Conservation (phyloP, 2,888 invertebrate species). For the Therioaphis trifolii region DNA sequence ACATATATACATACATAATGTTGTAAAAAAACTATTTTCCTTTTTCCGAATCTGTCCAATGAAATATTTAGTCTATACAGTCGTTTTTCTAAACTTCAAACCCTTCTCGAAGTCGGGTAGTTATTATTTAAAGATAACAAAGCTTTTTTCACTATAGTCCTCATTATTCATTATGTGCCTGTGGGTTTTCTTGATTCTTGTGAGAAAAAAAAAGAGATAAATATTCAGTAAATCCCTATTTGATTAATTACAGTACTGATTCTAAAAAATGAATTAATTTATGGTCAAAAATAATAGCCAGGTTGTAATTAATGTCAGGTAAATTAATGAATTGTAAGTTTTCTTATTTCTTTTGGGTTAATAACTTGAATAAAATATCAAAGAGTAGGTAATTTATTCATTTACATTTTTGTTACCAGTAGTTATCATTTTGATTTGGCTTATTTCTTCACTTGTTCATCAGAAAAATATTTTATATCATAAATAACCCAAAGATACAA, state of each 20-base stretch:
- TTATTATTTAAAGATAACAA: slow-evolving; percentile 39
- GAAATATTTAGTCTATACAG: slow-evolving; percentile 49
- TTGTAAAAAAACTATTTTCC: slow-evolving; percentile 46
- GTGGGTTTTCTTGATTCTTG: background rate
- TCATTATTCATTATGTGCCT: slow-evolving; percentile 48
- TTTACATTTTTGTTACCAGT: background rate
- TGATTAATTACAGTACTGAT: slow-evolving; percentile 30
- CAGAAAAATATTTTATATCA: slow-evolving; percentile 19
- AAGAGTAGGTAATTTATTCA: background rate
- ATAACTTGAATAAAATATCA: background rate
- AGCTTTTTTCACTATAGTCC: slow-evolving; percentile 15
- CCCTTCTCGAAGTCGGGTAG: background rate
- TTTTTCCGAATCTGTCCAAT: slow-evolving; percentile 19
- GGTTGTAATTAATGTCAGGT: no score
- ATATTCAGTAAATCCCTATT: slow-evolving; percentile 36
- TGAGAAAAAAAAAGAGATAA: slow-evolving; percentile 27
- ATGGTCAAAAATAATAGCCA: background rate
- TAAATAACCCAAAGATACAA: slow-evolving; percentile 38
- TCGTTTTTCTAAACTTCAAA: slow-evolving; percentile 44
- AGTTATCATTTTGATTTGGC: background rate
- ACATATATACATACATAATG: no score
- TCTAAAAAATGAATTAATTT: background rate
- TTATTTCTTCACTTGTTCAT: slow-evolving; percentile 7
- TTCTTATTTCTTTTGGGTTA: background rate
- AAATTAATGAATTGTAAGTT: background rate